Evolutionary conservation across 92 coral and sea anemone species (phyloP), one percentile per base, ranked within the genome.

Genomic region (Desmophyllum pertusum): DNA sequence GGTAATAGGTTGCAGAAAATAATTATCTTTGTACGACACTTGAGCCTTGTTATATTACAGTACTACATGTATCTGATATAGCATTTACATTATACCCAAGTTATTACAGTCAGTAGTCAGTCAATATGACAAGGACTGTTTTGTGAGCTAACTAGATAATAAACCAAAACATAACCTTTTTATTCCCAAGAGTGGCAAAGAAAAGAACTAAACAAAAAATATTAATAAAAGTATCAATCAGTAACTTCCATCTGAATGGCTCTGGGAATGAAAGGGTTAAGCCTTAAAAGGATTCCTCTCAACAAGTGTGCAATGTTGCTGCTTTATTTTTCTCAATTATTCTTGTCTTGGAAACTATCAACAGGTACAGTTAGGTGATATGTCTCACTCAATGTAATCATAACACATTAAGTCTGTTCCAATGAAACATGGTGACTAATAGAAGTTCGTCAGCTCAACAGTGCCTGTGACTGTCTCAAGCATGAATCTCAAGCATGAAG

Each of bases 1-100:
- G 18, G 39, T 30, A 36, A 23, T 36, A 33, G 9, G 4, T 67
- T 37, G 33, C 25, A 2, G 13, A 8, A 67, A 67, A 37, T 37
- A 38, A 0, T 37, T 67, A 19, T 1, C n/a, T 29, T 46, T 27
- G 14, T 27, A 21, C 5, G 23, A 23, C 37, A 75, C 67, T 51
- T 75, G 66, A 51, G 65, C 79, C 79, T 75, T 75, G 45, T 53
- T 51, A 21, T 3, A 75, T 19, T 53, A 31, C 30, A 75, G 45
- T 23, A 75, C 79, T 31, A 50, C 52, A 41, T 23, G 3, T 18
- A 13, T n/a, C n/a, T n/a, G n/a, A n/a, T n/a, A n/a, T n/a, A n/a
- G n/a, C n/a, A n/a, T n/a, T n/a, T n/a, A n/a, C n/a, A n/a, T n/a
- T n/a, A n/a, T n/a, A n/a, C n/a, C n/a, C n/a, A n/a, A n/a, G n/a